Base-by-base conservation (phyloP, 92 coral and sea anemone species). In the Micromussa lordhowensis region DNA sequence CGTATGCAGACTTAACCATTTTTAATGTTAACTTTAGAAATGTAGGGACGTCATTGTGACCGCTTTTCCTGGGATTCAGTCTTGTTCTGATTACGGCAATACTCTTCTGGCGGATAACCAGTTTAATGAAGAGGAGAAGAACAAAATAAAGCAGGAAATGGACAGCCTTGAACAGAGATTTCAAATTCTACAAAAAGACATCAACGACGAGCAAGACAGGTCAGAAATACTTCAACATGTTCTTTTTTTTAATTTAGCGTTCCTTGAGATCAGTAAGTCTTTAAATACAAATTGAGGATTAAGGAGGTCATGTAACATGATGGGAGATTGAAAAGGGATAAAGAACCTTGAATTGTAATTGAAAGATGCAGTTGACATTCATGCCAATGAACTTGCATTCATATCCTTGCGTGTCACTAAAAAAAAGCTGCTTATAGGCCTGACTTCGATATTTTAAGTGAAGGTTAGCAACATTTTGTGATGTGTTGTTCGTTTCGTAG, bases 31-130 rank as follows among this genome's bases (percentile, higher is more conserved):
- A 4, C 30, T 29, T 35, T 35, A 84, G 88, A 84, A 84, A 55
- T 75, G 80, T 59, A 58, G 44, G 19, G 40, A 84, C n/a, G 81
- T 74, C 44, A 6, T 84, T 35, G 32, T 69, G 13, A 21, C 21
- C 19, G 71, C 38, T 7, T 84, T 84, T 59, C 95, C 93, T 66
- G 92, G 91, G 24, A 87, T 95, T 51, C 82, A 93, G 57, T 78
- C 92, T 26, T 93, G 96, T 24, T 91, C 83, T 49, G 90, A 85
- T 61, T 95, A 80, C 63, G 95, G 98, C 40, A 91, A 85, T 74
- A 78, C 73, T 58, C 88, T 95, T 24, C 83, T 95, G 31, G 81
- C 55, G 21, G 98, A 93, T 71, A 88, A 87, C 29, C 85, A 84
- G 13, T 77, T 95, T 28, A 51, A 73, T 26, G 93, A 91, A 10